These are phyloP conservation scores for Nysson spinosus DNA, from an alignment of 2,888 invertebrate species.

Conservation along the genomic window DNA sequence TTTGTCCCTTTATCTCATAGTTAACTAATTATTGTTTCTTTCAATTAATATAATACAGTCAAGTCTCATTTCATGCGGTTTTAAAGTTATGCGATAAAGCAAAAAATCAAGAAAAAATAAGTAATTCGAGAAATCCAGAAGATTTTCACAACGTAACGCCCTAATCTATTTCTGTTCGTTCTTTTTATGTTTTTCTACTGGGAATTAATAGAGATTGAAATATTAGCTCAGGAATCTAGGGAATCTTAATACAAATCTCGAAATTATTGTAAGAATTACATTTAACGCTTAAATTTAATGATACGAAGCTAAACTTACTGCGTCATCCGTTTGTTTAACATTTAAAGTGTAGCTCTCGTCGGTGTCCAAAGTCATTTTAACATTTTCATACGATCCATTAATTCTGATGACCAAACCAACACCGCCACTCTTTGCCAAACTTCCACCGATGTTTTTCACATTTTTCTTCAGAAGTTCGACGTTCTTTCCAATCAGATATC, in stretches of 20 bases:
- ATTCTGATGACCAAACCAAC: constrained; percentile 57
- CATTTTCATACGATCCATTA: constrained; percentile 27
- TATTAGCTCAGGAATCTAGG: too few species aligned
- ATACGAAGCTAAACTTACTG: constrained; percentile 39
- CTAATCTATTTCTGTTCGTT: too few species aligned
- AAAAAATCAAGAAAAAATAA: too few species aligned
- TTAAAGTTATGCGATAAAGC: too few species aligned
- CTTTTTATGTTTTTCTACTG: too few species aligned
- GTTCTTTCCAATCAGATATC: constrained; percentile 60
- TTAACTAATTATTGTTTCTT: background rate
- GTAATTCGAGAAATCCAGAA: too few species aligned
- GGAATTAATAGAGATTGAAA: too few species aligned
- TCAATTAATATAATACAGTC: background rate
- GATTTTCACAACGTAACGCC: too few species aligned
- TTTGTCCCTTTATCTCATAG: background rate
- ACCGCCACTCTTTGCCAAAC: constrained; percentile 41
- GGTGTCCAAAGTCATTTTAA: constrained; percentile 79
- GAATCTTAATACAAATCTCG: too few species aligned
- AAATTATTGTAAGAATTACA: too few species aligned
- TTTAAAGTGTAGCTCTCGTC: constrained; percentile 80
- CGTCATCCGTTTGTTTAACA: constrained; percentile 25
- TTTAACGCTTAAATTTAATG: too few species aligned
- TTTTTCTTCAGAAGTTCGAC: constrained; percentile 55
- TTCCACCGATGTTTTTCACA: constrained; percentile 7
- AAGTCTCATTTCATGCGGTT: background rate